These are phyloP conservation scores for Theristicus caerulescens DNA, from an alignment of 2,113 vertebrate genomes.

Conservation along the genomic window DNA sequence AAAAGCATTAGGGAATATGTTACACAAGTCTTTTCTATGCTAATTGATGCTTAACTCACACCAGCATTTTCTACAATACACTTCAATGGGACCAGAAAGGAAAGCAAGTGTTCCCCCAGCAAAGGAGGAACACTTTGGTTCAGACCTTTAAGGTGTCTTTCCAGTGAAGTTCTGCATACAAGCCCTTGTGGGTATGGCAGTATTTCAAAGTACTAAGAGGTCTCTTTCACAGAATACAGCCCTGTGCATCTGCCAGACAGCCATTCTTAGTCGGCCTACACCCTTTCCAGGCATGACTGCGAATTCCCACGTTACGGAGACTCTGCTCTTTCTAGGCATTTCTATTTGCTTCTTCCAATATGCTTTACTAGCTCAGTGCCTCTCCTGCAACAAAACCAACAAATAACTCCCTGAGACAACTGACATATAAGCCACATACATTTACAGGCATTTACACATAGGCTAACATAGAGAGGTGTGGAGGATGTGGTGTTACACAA, in stretches of 20 bases:
- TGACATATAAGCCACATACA: not conserved
- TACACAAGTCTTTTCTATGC: not conserved
- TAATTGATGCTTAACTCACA: not conserved
- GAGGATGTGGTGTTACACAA: not conserved
- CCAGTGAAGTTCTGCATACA: not conserved
- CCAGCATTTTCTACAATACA: not conserved
- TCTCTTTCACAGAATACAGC: not conserved
- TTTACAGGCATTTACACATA: not conserved
- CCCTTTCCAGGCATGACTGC: not conserved
- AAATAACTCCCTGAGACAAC: not conserved
- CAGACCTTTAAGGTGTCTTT: not conserved
- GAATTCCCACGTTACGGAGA: fast-evolving
- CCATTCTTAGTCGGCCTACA: not conserved
- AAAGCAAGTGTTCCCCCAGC: not conserved
- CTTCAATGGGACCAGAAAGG: not conserved
- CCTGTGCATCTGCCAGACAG: not conserved
- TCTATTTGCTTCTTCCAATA: not conserved
- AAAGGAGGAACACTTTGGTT: not conserved
- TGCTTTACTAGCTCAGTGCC: not conserved
- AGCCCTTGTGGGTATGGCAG: not conserved
- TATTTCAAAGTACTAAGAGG: not conserved
- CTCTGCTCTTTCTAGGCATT: not conserved
- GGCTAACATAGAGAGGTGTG: not conserved
- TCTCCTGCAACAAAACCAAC: not conserved
- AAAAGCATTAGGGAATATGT: not conserved